A percentile compares a stretch with the other conserved stretches of the same genome.
phyloP scores from a whole-genome alignment of 2,888 invertebrate species.

The Diploptera punctata region DNA sequence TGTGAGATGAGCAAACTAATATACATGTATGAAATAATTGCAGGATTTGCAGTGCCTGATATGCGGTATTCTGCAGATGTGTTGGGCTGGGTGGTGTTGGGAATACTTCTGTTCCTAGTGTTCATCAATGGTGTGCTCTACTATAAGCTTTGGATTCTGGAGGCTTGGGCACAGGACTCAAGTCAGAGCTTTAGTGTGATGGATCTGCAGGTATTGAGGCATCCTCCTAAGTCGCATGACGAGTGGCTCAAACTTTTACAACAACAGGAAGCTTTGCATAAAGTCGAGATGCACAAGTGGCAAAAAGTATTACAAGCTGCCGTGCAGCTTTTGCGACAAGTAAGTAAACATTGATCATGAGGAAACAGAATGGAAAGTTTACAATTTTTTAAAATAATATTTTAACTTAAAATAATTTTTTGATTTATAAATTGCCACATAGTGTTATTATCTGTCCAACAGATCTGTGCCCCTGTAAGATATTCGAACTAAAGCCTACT shows the following conservation, averaged over 20 bases:
- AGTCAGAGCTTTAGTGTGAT: constrained; percentile 53
- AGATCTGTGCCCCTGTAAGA: too few species aligned
- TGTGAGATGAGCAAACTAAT: too few species aligned
- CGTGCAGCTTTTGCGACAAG: constrained; percentile 76
- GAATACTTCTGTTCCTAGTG: constrained; percentile 67
- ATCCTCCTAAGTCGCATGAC: constrained; percentile 71
- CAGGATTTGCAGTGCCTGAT: background rate
- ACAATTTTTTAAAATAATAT: too few species aligned
- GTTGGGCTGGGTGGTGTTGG: constrained; percentile 61
- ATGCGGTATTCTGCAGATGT: constrained; percentile 18
- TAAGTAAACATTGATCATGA: too few species aligned
- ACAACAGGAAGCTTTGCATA: constrained; percentile 81
- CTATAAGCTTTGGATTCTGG: constrained; percentile 80
- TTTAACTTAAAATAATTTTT: too few species aligned
- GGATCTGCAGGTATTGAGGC: constrained; percentile 58
- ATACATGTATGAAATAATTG: too few species aligned
- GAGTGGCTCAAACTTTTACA: constrained; percentile 83
- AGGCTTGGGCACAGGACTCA: constrained; percentile 56
- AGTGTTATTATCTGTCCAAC: too few species aligned
- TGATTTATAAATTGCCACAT: too few species aligned
- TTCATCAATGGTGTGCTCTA: constrained; percentile 81
- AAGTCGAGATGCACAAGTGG: constrained; percentile 84
- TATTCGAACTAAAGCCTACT: too few species aligned
- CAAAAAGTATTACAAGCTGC: constrained; percentile 75
- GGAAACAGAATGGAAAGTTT: too few species aligned